These are phyloP conservation scores for Oscheius sp. DNA, from an alignment of 2,888 invertebrate species.

Conservation along the genomic window DNA sequence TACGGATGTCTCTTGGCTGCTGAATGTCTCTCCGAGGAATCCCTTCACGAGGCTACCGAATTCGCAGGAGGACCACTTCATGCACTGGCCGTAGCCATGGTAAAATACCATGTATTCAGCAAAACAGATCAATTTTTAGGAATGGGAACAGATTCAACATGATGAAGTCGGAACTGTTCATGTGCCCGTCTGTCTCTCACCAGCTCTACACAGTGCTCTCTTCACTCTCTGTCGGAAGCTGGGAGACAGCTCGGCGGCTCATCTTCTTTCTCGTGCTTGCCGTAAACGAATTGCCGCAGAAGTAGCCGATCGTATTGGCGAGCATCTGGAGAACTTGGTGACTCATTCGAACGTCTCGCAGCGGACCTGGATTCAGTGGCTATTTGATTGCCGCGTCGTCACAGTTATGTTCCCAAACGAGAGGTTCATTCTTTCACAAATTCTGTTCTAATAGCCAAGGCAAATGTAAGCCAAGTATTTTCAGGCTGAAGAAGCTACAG, in stretches of 20 bases:
- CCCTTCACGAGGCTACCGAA: conserved; percentile 18
- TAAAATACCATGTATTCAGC: not conserved
- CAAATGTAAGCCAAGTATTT: not conserved
- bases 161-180: conserved; percentile 48
- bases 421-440: conserved; percentile 4
- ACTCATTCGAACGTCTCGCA: conserved; percentile 19
- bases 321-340: conserved; percentile 33
- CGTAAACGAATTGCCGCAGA: conserved; percentile 35
- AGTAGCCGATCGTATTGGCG: conserved; percentile 40
- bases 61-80: conserved; percentile 4
- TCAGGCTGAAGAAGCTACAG: conserved; percentile 28
- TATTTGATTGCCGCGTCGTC: conserved; percentile 46
- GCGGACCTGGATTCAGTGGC: conserved; percentile 37
- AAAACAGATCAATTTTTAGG: conserved; percentile 34
- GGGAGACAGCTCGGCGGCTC: conserved; percentile 45
- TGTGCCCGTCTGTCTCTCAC: conserved; percentile 49
- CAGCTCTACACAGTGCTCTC: conserved; percentile 41
- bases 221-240: conserved; percentile 34
- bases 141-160: conserved; percentile 50
- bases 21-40: conserved; percentile 28
- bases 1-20: conserved; percentile 12
- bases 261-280: conserved; percentile 42
- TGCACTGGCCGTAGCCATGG: conserved; percentile 29
- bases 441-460: not conserved
- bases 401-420: conserved; percentile 46